Conservation (phyloP, 92 coral and sea anemone species). For the Porites rus region DNA sequence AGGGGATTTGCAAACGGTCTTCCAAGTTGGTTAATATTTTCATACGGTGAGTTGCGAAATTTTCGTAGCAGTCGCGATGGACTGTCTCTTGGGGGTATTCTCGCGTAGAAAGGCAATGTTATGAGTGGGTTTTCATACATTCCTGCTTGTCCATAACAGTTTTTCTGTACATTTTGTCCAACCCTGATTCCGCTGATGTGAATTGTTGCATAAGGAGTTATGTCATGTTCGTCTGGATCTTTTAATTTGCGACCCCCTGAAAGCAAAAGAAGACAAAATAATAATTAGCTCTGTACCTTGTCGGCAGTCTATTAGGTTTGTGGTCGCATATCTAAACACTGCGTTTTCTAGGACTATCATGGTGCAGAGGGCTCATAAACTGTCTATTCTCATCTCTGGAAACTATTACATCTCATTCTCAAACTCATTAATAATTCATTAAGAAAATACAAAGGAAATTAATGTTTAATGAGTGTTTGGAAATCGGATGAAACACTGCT, state of each 20-base stretch:
- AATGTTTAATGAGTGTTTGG: too few relatives aligned
- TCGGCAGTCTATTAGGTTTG: too few relatives aligned
- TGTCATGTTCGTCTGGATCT: neutral
- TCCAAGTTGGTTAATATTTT: slow-evolving; percentile 27
- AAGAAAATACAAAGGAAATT: too few relatives aligned
- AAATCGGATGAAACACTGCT: too few relatives aligned
- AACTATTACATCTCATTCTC: too few relatives aligned
- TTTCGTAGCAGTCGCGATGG: neutral
- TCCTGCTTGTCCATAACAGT: neutral
- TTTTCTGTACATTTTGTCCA: neutral
- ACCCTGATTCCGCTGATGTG: slow-evolving; percentile 14
- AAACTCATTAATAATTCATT: too few relatives aligned
- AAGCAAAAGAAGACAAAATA: neutral
- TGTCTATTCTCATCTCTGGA: too few relatives aligned
- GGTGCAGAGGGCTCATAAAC: too few relatives aligned
- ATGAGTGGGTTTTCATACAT: slow-evolving; percentile 37
- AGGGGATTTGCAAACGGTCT: slow-evolving; percentile 20
- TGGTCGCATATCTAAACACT: too few relatives aligned
- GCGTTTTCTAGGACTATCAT: too few relatives aligned
- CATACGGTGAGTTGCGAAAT: slow-evolving; percentile 7
- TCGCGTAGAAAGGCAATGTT: neutral
- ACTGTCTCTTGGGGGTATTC: neutral
- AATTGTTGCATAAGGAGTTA: slow-evolving; percentile 21
- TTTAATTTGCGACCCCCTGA: slow-evolving; percentile 18
- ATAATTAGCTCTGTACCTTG: too few relatives aligned